A percentile compares a stretch with the other conserved stretches of the same genome.
phyloP scores from a whole-genome alignment of 2,797 vertebrate species.

The Astyanax mexicanus region DNA sequence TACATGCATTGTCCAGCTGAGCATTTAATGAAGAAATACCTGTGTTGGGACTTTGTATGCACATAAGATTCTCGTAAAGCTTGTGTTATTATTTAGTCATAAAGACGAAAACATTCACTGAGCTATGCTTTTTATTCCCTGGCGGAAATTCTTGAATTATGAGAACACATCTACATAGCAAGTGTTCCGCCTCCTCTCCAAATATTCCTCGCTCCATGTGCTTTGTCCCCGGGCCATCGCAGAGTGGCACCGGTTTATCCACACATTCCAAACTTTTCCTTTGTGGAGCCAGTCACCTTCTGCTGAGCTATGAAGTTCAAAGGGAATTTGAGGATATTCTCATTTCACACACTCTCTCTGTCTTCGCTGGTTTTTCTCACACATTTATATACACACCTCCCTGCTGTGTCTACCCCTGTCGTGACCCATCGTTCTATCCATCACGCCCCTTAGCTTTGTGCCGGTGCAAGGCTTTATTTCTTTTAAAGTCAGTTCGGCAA shows the following conservation, averaged over 20 bases:
- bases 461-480: not conserved
- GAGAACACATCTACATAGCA: not conserved
- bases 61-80: not conserved
- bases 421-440: slow-evolving; percentile 11
- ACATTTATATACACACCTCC: not conserved
- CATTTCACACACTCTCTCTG: slow-evolving; percentile 32
- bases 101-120: not conserved
- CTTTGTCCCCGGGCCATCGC: slow-evolving; percentile 60
- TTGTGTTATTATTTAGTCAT: not conserved
- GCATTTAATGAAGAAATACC: no score
- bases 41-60: no score
- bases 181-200: not conserved
- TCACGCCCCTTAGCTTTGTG: not conserved
- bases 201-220: slow-evolving; percentile 9
- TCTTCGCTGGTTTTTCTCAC: slow-evolving; percentile 29
- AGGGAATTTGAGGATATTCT: slow-evolving; percentile 52
- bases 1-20: no score
- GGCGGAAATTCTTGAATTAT: not conserved
- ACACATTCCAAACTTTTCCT: slow-evolving; percentile 67
- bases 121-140: not conserved
- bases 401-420: slow-evolving; percentile 5
- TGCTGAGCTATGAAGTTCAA: slow-evolving; percentile 63
- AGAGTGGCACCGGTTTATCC: slow-evolving; percentile 69
- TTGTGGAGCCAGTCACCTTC: slow-evolving; percentile 65
- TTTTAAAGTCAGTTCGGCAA: not conserved